Base-by-base conservation (phyloP, 2,888 invertebrate species). In the Sceliomorpha sp. region DNA sequence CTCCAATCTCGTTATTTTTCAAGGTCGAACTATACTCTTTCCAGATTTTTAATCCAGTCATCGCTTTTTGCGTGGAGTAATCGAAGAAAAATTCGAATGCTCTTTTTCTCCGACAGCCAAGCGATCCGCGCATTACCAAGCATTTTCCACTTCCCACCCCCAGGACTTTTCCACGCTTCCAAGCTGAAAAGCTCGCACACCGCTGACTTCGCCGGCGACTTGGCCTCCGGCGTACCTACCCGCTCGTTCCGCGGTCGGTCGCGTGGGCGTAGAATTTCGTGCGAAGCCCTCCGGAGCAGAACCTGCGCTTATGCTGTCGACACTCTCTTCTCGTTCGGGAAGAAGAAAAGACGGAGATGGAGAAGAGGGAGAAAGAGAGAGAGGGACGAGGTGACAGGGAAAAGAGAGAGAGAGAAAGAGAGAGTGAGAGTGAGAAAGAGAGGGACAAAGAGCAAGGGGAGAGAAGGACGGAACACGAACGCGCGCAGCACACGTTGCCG, bases 231-330 rank as follows among this genome's bases (percentile, higher is more conserved):
- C 47, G 45, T 34, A 36, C 26, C 45, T 50, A 15, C 50, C 45
- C 27, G 17, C 60, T 53, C 55, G 50, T 55, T 45, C 36, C 37
- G 51, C 17, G 53, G 59, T 50, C 40, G 51, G 70, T 71, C 67
- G 71, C 71, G 71, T 71, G 71, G 71, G 71, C 71, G 71, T 71
- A 50, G 62, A 42, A 63, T 59, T 67, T 71, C 59, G 67, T 71
- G 71, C 59, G 71, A 71, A 67, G 53, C 71, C 58, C 67, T 67
- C 53, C 67, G 60, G 50, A 70, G 78, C 69, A 74, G 74, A 84
- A 73, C 80, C 78, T 70, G 68, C 78, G 80, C 85, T 85, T 85
- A 82, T 81, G 79, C 81, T 81, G 85, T 84, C 85, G 84, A 84
- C 84, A 82, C 83, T 81, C 76, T 76, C 73, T 69, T 70, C 77